Evolutionary conservation across 2,888 invertebrate genomes (phyloP), one percentile per base, ranked within the genome.

Genomic region (Phorcus lineatus): DNA sequence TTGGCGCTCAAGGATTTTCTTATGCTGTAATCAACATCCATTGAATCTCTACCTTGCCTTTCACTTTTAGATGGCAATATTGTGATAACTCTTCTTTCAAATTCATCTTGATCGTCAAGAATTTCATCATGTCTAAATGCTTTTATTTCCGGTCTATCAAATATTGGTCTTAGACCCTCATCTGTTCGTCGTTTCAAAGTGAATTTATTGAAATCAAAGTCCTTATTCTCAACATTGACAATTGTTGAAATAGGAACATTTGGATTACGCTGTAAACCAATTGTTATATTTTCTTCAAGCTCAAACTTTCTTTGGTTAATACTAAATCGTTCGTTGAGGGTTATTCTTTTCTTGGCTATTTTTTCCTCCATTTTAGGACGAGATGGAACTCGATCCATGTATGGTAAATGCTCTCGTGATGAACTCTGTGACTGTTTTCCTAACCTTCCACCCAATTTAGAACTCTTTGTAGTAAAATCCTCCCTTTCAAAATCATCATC

Each of bases 281-380:
- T 90, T 16, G 90, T 89, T 17, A 91, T 90, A 74, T 90, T 90
- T 55, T 90, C 90, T 40, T 91, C 89, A 80, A 90, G 84, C 67
- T 86, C 84, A 81, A 91, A 86, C 11, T 24, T 62, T 28, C 28
- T 62, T 62, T 62, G 28, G 22, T 24, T 62, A 24, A 62, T 28
- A 24, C 24, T 28, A 28, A 62, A 62, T 28, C 62, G 62, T 62
- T 62, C 62, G 17, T 62, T 62, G 6, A 62, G 28, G 17, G 62
- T 62, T 13, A 62, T 4, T 24, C 28, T 11, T 17, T 62, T 62
- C n/a, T 62, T 62, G 16, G 28, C 6, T 16, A 28, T 62, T 28
- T 28, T 62, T 24, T 62, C 16, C n/a, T 62, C 62, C 1, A 47
- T 11, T 47, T 47, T 47, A 6, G 47, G 47, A 47, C 47, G 47